Conservation (phyloP, 2,888 invertebrate species). For the Dilophus febrilis region DNA sequence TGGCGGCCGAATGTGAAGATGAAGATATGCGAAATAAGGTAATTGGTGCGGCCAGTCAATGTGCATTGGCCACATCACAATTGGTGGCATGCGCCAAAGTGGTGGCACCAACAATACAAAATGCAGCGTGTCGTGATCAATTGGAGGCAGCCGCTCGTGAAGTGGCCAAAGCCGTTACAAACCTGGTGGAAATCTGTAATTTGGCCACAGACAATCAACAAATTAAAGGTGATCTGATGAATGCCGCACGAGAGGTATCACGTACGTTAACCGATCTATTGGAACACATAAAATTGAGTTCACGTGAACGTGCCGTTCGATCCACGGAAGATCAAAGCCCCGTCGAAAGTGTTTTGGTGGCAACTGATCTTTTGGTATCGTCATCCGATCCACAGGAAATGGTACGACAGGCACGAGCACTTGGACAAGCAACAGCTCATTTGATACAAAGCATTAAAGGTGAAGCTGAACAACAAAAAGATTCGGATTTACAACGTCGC, state of each 20-base stretch:
- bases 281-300: constrained; percentile 68
- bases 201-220: constrained; percentile 50
- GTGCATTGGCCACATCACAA: constrained; percentile 93
- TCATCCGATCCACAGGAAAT: constrained; percentile 83
- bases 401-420: constrained; percentile 78
- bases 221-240: constrained; percentile 54
- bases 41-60: constrained; percentile 91
- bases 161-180: constrained; percentile 82
- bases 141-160: constrained; percentile 81
- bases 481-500: constrained; percentile 75
- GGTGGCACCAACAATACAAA: constrained; percentile 68
- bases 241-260: constrained; percentile 76
- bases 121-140: constrained; percentile 75
- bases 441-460: constrained; percentile 89
- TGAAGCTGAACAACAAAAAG: constrained; percentile 78
- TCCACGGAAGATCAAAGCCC: constrained; percentile 56
- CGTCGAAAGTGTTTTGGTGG: constrained; percentile 78
- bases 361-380: constrained; percentile 74
- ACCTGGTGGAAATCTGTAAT: constrained; percentile 66
- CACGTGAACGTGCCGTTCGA: constrained; percentile 43
- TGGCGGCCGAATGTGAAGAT: constrained; percentile 76
- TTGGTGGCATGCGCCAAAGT: constrained; percentile 94
- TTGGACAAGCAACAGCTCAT: constrained; percentile 88
- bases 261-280: constrained; percentile 76
- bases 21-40: constrained; percentile 37